phyloP scores from a whole-genome alignment of 1,140 invertebrate genomes.

The Caerostris darwini region DNA sequence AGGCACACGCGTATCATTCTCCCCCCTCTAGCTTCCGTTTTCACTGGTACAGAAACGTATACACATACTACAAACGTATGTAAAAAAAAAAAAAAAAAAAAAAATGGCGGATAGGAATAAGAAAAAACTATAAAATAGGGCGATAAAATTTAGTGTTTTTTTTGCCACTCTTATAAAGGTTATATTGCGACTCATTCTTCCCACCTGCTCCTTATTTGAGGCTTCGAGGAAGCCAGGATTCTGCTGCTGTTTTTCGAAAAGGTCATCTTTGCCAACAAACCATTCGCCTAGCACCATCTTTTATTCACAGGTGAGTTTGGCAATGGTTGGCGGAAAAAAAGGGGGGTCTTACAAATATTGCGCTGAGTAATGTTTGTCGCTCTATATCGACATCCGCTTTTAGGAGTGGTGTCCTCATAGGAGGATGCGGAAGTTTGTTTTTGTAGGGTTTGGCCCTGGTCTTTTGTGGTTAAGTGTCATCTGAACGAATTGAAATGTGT shows the following conservation, averaged over 20 bases:
- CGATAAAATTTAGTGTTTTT: constrained; percentile 66
- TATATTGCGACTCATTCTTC: neutral
- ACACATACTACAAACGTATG: neutral
- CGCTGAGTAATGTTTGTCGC: neutral
- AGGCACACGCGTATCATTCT: neutral
- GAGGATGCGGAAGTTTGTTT: neutral
- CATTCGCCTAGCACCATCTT: constrained; percentile 40
- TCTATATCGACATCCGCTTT: neutral
- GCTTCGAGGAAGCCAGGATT: neutral
- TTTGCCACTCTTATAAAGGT: constrained; percentile 34
- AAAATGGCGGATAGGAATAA: neutral
- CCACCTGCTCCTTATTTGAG: constrained; percentile 43
- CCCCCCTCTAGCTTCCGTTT: constrained; percentile 17
- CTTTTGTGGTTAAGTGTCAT: neutral
- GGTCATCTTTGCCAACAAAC: constrained; percentile 47
- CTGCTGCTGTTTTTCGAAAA: constrained; percentile 31
- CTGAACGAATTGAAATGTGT: neutral
- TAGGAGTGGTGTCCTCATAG: neutral
- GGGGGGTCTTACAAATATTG: neutral
- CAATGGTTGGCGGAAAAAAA: neutral
- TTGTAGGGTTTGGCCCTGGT: neutral
- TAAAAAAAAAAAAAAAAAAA: neutral
- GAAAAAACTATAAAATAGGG: constrained; percentile 40
- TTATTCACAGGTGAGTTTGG: constrained; percentile 54
- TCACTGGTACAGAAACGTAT: neutral